A percentile compares a stretch with the other conserved stretches of the same genome.
Evolutionary conservation across 2,888 invertebrate species (phyloP).

Genomic region (Suillia variegata): DNA sequence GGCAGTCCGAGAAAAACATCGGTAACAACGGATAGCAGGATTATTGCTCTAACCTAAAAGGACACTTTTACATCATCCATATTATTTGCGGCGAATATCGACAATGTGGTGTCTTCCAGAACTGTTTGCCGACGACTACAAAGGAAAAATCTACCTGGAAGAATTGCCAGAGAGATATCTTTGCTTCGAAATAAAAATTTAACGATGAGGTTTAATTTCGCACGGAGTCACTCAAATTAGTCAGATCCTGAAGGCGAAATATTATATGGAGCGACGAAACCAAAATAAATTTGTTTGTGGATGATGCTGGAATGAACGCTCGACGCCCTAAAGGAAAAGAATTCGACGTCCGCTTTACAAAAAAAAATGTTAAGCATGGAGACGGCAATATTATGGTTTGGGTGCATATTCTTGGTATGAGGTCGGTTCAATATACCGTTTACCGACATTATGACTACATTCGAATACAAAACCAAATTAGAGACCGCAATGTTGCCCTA

Average conservation of each 20-base stretch:
- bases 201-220: not conserved
- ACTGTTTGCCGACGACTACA: not conserved
- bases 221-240: not conserved
- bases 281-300: not conserved
- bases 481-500: constrained; percentile 4
- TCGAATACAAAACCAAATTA: not conserved
- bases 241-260: not conserved
- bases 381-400: constrained; percentile 17
- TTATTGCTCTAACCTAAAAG: not conserved
- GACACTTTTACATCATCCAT: not conserved
- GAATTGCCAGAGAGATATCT: not conserved
- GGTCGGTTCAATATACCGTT: constrained; percentile 20
- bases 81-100: not conserved
- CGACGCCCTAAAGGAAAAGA: not conserved
- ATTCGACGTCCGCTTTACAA: not conserved
- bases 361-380: constrained; percentile 4
- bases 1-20: not conserved
- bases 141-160: not conserved
- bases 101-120: not conserved
- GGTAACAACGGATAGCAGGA: not conserved
- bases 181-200: not conserved
- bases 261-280: not conserved
- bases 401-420: constrained; percentile 22
- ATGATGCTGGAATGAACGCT: not conserved
- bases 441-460: constrained; percentile 7